A percentile compares a stretch with the other conserved stretches of the same genome.
phyloP scores from a whole-genome alignment of 2,113 vertebrate species.

The Bucco capensis region DNA sequence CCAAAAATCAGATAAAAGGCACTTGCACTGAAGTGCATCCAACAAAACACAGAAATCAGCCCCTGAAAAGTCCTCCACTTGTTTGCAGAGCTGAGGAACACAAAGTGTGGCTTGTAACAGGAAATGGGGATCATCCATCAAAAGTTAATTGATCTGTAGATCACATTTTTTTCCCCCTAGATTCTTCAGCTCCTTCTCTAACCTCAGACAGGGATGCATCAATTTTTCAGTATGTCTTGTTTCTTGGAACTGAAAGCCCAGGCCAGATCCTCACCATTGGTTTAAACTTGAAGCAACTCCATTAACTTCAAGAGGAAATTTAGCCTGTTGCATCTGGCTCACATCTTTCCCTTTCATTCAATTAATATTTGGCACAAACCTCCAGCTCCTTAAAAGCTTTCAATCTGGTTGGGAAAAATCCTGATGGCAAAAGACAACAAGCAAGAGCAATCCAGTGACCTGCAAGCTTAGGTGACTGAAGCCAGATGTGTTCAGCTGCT shows the following conservation, averaged over 20 bases:
- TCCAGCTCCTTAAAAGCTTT: constrained; percentile 66
- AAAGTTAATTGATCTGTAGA: neutral
- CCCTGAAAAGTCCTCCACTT: neutral
- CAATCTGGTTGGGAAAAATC: constrained; percentile 52
- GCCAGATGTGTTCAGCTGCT: constrained; percentile 60
- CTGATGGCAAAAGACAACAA: constrained; percentile 54
- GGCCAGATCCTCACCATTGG: neutral
- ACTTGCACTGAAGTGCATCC: neutral
- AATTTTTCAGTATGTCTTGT: constrained; percentile 10
- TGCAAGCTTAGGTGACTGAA: constrained; percentile 56
- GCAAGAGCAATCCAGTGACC: constrained; percentile 56
- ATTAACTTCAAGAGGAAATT: constrained; percentile 55
- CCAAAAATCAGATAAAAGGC: neutral
- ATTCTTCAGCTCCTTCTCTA: neutral
- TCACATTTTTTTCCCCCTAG: neutral
- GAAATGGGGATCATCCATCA: constrained; percentile 21
- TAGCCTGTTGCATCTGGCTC: constrained; percentile 52
- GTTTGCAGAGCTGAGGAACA: constrained; percentile 16
- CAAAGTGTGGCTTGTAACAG: neutral
- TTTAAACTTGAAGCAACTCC: constrained; percentile 33
- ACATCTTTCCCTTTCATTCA: constrained; percentile 56
- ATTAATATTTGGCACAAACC: constrained; percentile 64
- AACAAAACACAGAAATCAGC: neutral
- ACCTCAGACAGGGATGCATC: neutral
- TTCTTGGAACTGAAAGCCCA: neutral